A percentile compares a stretch with the other conserved stretches of the same genome.
Conservation (phyloP, 2,113 vertebrate genomes). For the Lepisosteus osseus region DNA sequence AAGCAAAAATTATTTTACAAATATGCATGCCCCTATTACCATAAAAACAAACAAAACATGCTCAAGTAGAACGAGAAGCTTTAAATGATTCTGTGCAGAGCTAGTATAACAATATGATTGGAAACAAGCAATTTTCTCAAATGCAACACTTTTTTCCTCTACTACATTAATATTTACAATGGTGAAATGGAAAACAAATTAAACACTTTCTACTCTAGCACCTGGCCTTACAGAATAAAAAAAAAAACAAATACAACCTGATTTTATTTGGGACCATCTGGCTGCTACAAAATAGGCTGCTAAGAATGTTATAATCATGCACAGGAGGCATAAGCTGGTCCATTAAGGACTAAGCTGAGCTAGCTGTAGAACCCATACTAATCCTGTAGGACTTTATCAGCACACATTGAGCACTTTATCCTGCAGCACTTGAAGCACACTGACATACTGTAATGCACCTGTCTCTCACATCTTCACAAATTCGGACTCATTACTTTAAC, state of each 20-base stretch:
- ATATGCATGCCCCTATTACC: too few relatives aligned
- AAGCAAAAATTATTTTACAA: too few relatives aligned
- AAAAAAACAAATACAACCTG: conserved; percentile 20
- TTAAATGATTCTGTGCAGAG: too few relatives aligned
- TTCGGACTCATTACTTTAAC: too few relatives aligned
- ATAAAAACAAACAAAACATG: too few relatives aligned
- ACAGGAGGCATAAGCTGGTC: conserved; percentile 67
- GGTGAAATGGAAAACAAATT: too few relatives aligned
- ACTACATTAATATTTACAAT: too few relatives aligned
- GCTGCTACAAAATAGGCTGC: conserved; percentile 53
- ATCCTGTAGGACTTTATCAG: conserved; percentile 63
- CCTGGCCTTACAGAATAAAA: conserved; percentile 1
- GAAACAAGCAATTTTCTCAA: too few relatives aligned
- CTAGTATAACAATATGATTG: too few relatives aligned
- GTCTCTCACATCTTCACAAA: conserved; percentile 12
- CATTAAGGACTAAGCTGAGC: conserved; percentile 71
- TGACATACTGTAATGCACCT: conserved; percentile 37
- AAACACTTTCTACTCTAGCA: neutral
- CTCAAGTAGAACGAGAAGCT: too few relatives aligned
- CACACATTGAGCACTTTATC: conserved; percentile 62
- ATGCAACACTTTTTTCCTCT: too few relatives aligned
- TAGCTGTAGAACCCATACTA: conserved; percentile 64
- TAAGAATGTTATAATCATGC: conserved; percentile 65
- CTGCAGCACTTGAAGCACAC: conserved; percentile 22
- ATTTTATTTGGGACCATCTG: conserved; percentile 67